These are phyloP conservation scores for Synanthedon andrenaeformis DNA, from an alignment of 2,888 invertebrate genomes.

Conservation along the genomic window DNA sequence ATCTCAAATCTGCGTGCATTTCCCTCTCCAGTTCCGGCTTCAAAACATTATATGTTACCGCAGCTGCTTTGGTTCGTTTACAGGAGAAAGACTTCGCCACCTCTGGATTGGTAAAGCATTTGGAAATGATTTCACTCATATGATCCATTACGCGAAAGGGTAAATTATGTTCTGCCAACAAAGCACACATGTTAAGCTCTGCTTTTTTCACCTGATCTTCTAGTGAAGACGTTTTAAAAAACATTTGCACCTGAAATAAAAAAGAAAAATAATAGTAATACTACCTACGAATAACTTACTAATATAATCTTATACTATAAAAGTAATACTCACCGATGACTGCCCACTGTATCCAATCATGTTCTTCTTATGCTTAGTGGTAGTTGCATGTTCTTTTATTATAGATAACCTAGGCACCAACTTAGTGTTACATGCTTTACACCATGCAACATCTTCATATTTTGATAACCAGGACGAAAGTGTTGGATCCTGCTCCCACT, in stretches of 20 bases:
- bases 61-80: background rate
- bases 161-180: constrained; percentile 1
- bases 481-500: constrained; percentile 3
- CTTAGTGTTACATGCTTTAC: constrained; percentile 6
- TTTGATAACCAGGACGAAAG: constrained; percentile 5
- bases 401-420: constrained; percentile 2
- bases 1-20: background rate
- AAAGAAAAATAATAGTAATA: background rate
- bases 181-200: constrained; percentile 1
- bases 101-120: background rate
- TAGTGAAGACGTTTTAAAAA: constrained; percentile 4
- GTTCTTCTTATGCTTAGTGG: background rate
- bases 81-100: background rate
- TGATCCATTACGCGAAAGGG: constrained; percentile 2
- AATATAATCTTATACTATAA: background rate
- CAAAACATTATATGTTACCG: background rate
- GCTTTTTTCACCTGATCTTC: constrained; percentile 2
- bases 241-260: constrained; percentile 3
- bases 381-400: constrained; percentile 1
- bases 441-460: constrained; percentile 4
- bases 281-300: too few species aligned
- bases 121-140: background rate
- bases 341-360: background rate
- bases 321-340: background rate
- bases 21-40: background rate